Conservation (phyloP, 2,113 vertebrate genomes). For the Apaloderma vittatum region DNA sequence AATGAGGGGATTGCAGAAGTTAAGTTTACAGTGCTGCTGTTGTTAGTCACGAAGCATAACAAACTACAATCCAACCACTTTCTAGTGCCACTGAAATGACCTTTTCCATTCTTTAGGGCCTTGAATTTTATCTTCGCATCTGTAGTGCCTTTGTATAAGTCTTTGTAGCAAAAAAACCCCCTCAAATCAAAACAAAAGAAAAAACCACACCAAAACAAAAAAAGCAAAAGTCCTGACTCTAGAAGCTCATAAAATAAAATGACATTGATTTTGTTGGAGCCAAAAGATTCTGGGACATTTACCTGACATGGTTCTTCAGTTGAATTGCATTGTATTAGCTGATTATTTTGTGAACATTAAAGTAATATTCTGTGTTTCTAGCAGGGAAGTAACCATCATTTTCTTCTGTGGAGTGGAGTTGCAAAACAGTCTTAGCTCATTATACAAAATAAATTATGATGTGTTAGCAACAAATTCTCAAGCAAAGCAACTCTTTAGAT, state of each 20-base stretch:
- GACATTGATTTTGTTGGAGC: neutral
- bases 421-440: slow-evolving; percentile 16
- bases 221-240: neutral
- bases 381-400: neutral
- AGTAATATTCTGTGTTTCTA: neutral
- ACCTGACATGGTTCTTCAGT: neutral
- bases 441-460: neutral
- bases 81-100: neutral
- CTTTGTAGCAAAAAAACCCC: neutral
- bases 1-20: neutral
- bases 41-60: slow-evolving; percentile 1
- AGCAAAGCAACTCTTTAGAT: slow-evolving; percentile 2
- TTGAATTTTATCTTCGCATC: neutral
- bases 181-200: neutral
- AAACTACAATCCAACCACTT: neutral
- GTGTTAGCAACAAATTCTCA: neutral
- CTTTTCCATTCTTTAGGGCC: neutral
- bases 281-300: neutral
- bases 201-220: neutral
- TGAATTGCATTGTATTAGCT: neutral
- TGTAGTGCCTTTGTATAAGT: neutral
- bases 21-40: neutral
- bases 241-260: neutral
- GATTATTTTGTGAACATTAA: neutral
- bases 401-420: neutral